Conservation (phyloP, 2,797 vertebrate genomes). For the Lutjanus argentimaculatus region DNA sequence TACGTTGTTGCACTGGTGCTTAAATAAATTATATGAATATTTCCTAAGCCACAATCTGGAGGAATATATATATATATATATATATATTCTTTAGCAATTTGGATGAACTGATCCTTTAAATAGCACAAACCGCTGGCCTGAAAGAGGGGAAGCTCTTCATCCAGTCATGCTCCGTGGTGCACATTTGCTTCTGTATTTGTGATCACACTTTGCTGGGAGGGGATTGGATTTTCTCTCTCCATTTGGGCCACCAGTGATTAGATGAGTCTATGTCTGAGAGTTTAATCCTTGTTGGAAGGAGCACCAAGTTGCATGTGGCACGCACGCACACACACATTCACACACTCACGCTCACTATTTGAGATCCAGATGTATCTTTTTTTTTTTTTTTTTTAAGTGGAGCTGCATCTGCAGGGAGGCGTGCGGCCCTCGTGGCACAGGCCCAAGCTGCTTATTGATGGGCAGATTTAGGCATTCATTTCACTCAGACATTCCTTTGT, state of each 20-base stretch:
- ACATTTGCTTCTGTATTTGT: constrained; percentile 53
- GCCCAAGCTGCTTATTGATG: constrained; percentile 85
- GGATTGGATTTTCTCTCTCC: constrained; percentile 76
- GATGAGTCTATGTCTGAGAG: constrained; percentile 81
- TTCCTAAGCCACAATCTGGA: neutral
- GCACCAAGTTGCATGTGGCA: constrained; percentile 71
- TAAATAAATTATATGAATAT: neutral
- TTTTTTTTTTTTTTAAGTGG: constrained; percentile 56
- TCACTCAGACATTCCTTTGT: constrained; percentile 76
- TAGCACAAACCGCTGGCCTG: constrained; percentile 8
- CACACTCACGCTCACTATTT: constrained; percentile 45
- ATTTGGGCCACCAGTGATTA: constrained; percentile 82
- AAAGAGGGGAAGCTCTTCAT: constrained; percentile 42
- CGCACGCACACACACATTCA: constrained; percentile 13
- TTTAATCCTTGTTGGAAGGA: constrained; percentile 82
- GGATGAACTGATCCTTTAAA: constrained; percentile 18
- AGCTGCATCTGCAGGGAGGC: constrained; percentile 73
- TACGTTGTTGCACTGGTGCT: neutral
- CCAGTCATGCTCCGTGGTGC: constrained; percentile 29
- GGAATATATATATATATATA: neutral
- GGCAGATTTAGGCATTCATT: constrained; percentile 82
- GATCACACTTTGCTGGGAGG: constrained; percentile 61
- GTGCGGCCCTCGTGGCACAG: constrained; percentile 68
- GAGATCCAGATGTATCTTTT: constrained; percentile 78
- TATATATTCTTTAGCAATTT: neutral